These are phyloP conservation scores for Sinocyclocheilus anophthalmus DNA, from an alignment of 2,113 vertebrate genomes.

Conservation along the genomic window DNA sequence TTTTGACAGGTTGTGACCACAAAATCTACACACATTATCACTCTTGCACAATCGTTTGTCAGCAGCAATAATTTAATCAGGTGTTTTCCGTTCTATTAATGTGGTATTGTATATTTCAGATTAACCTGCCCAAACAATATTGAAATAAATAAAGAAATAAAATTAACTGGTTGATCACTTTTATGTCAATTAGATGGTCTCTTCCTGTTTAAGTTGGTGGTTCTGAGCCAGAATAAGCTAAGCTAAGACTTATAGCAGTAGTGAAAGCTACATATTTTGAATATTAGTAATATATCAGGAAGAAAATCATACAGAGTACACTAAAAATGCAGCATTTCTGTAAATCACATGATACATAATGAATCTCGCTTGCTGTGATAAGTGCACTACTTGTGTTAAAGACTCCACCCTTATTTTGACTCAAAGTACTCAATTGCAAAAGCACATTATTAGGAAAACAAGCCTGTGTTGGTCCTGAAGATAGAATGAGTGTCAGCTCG, in stretches of 20 bases:
- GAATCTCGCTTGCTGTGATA: background rate
- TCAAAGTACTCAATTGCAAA: slow-evolving; percentile 18
- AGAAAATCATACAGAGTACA: background rate
- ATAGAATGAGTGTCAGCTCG: slow-evolving; percentile 54
- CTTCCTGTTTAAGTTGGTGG: too few species aligned
- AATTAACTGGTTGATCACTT: background rate
- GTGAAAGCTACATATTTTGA: too few species aligned
- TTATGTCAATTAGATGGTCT: too few species aligned
- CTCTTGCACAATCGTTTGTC: background rate
- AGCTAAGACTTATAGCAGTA: too few species aligned
- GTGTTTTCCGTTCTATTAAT: background rate
- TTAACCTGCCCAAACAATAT: background rate
- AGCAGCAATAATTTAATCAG: background rate
- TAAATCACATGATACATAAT: background rate
- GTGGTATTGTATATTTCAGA: background rate
- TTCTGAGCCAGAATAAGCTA: too few species aligned
- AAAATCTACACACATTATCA: background rate
- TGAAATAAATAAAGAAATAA: background rate
- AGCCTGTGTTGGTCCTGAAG: slow-evolving; percentile 50
- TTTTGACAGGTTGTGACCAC: background rate
- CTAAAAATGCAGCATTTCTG: background rate
- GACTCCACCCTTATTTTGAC: slow-evolving; percentile 25
- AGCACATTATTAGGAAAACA: slow-evolving; percentile 22
- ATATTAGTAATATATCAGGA: too few species aligned
- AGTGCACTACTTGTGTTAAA: background rate